Evolutionary conservation across 2,113 vertebrate species (phyloP), one percentile per base, ranked within the genome.

Genomic region (Eulacestoma nigropectus): DNA sequence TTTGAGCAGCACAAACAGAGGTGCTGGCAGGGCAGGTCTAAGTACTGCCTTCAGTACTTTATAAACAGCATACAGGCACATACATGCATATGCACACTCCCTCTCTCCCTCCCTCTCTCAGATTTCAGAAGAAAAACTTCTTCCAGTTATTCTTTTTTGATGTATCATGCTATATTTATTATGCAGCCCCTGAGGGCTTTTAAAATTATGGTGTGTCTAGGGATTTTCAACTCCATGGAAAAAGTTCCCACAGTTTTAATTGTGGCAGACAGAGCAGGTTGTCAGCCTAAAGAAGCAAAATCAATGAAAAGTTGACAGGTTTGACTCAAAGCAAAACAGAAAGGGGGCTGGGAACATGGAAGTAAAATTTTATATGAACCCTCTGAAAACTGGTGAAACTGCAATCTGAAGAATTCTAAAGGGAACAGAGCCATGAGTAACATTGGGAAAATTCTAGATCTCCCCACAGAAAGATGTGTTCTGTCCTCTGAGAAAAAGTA

Each of bases 261-360:
- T 84, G 67, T 73, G 67, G 33, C 64, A 89, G 73, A 75, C 47
- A 69, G 49, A 91, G 15, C 5, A 82, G 27, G 13, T 55, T 85
- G 67, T 69, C 70, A 86, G 37, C 7, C 37, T 76, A 62, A 46
- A 87, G 86, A 91, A 85, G 4, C 6, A 91, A 82, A 94, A 79
- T 80, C 44, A 79, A 37, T 63, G 46, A 70, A 25, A 91, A 82
- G 6, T 5, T 59, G 81, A 74, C 93, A 90, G 47, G 10, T 87
- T 82, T 85, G 74, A 47, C 57, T 90, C 49, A 91, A 85, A 92
- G 11, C 7, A 79, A 89, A 94, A 65, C 44, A 76, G 41, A 74
- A 16, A 65, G 3, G 6, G 10, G n/a, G 74, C 42, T 33, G 13
- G 23, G 27, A 60, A 49, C 29, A 47, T 53, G 4, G 67, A 49